A percentile compares a stretch with the other conserved stretches of the same genome.
Conservation (phyloP, 2,797 vertebrate genomes). For the Choloepus didactylus region DNA sequence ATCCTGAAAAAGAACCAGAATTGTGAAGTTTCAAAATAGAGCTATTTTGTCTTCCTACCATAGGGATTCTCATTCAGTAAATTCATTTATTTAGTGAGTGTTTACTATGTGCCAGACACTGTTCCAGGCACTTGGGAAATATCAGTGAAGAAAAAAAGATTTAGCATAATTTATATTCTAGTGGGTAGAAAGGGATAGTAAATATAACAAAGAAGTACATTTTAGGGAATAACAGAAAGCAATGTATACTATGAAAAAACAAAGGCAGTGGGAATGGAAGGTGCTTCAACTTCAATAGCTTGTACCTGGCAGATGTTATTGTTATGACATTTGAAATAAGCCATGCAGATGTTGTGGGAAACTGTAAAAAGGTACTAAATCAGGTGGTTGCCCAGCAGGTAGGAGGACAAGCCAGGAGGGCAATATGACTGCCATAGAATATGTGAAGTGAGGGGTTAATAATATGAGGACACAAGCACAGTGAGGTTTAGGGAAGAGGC, state of each 20-base stretch:
- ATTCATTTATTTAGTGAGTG: not conserved
- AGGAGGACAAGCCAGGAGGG: not conserved
- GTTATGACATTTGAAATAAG: not conserved
- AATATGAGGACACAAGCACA: not conserved
- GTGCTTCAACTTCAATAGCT: not conserved
- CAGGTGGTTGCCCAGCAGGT: not conserved
- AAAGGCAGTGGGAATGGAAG: not conserved
- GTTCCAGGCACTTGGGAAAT: not conserved
- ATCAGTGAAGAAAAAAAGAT: not conserved
- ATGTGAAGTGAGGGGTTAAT: not conserved
- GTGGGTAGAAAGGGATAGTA: not conserved
- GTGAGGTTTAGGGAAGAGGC: not conserved
- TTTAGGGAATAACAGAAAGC: not conserved
- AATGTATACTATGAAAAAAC: not conserved
- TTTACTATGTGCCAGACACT: not conserved
- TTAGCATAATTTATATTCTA: not conserved
- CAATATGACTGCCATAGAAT: not conserved
- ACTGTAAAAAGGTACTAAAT: not conserved
- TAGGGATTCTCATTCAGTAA: not conserved
- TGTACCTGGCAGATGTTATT: not conserved
- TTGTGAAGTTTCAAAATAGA: not conserved
- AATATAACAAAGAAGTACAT: not conserved
- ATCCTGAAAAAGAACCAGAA: not conserved
- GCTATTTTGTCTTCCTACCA: not conserved
- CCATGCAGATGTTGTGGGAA: not conserved